Conservation (phyloP, 2,113 vertebrate genomes). For the Tonatia bakeri region DNA sequence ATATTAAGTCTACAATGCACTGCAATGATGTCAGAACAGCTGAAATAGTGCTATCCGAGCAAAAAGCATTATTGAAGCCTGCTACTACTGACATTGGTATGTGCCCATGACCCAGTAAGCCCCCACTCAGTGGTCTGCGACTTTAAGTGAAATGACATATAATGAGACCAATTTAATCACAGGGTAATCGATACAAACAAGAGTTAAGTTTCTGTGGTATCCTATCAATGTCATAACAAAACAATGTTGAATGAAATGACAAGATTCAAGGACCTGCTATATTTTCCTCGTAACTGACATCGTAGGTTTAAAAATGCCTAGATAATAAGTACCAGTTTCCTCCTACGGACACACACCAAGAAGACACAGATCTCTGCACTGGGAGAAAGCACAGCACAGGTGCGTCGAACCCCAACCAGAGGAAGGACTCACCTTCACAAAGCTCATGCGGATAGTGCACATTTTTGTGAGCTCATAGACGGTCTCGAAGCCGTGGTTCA, state of each 20-base stretch:
- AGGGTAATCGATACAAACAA: not conserved
- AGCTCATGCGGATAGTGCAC: conserved; percentile 99
- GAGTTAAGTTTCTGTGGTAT: not conserved
- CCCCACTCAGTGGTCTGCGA: not conserved
- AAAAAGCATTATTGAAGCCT: not conserved
- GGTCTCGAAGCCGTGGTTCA: conserved; percentile 98
- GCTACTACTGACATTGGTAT: not conserved
- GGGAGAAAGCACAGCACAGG: not conserved
- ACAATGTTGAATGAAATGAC: not conserved
- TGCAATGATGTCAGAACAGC: not conserved
- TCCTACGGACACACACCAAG: not conserved
- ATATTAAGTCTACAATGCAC: not conserved
- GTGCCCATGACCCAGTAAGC: not conserved
- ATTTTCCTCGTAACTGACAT: not conserved
- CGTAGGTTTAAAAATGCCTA: not conserved
- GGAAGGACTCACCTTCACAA: conserved; percentile 89
- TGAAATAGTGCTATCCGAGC: not conserved
- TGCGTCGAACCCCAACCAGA: accelerated
- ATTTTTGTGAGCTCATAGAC: conserved; percentile 99
- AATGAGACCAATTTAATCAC: not conserved
- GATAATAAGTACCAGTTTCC: not conserved
- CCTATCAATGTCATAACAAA: not conserved
- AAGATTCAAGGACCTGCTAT: not conserved
- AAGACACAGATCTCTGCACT: accelerated
- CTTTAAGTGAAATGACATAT: not conserved